Evolutionary conservation across 2,888 invertebrate genomes (phyloP).

Genomic region (Willowsia nigromaculata): DNA sequence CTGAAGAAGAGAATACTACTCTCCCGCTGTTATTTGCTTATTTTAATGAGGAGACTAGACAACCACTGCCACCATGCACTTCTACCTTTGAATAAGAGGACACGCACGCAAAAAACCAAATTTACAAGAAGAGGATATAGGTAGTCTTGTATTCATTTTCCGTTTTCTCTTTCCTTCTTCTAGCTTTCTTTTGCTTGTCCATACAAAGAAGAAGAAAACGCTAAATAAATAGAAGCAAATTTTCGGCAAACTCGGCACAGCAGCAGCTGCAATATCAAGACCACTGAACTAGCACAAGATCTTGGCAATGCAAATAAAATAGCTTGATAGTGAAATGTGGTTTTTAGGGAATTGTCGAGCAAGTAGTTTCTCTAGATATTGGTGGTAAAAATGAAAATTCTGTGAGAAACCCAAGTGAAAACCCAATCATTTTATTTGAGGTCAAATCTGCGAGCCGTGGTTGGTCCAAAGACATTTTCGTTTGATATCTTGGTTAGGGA

Average conservation of each 20-base stretch:
- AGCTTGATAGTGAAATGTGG: background rate
- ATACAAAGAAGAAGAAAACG: background rate
- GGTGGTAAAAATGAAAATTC: too few species aligned
- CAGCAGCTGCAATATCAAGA: slow-evolving; percentile 46
- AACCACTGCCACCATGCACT: background rate
- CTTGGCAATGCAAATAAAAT: background rate
- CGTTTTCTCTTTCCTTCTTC: background rate
- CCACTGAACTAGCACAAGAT: background rate
- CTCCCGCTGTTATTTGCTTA: slow-evolving; percentile 39
- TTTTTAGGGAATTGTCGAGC: background rate
- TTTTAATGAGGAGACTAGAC: slow-evolving; percentile 46
- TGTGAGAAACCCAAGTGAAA: background rate
- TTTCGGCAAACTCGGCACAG: background rate
- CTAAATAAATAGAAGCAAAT: background rate
- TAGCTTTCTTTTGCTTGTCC: background rate
- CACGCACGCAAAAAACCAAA: background rate
- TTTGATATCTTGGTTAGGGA: too few species aligned
- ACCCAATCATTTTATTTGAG: background rate
- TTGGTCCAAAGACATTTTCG: too few species aligned
- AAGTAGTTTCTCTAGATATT: too few species aligned
- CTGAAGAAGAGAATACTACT: background rate
- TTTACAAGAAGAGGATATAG: background rate
- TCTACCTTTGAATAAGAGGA: background rate
- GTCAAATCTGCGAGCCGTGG: background rate
- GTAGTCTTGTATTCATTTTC: background rate